Evolutionary conservation across 2,888 invertebrate genomes (phyloP).

Genomic region (Tetragnatha montana): DNA sequence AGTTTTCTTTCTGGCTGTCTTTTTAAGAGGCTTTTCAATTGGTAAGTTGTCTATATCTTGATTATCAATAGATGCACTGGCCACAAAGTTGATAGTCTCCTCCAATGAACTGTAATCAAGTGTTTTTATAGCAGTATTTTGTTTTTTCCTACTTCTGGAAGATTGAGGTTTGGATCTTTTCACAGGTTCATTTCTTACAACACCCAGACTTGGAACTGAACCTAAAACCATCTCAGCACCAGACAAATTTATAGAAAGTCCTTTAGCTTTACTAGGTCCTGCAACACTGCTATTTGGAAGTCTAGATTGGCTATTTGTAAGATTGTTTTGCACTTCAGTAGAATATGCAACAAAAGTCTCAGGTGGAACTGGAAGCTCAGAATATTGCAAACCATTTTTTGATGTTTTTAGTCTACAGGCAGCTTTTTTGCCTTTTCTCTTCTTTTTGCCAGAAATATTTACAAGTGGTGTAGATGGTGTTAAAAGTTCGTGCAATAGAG

Average conservation of each 20-base stretch:
- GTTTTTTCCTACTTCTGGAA: slow-evolving; percentile 23
- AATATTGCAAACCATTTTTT: background rate
- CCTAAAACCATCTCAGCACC: background rate
- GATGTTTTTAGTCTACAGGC: background rate
- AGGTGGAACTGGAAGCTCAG: background rate
- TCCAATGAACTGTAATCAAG: background rate
- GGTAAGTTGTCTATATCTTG: background rate
- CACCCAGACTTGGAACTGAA: background rate
- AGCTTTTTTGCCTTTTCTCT: background rate
- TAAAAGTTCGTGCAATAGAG: slow-evolving; percentile 21
- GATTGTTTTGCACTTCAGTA: background rate
- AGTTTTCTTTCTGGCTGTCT: background rate
- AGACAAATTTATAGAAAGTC: background rate
- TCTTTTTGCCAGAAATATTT: background rate
- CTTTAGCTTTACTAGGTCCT: background rate
- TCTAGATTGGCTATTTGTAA: background rate
- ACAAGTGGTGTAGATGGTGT: background rate
- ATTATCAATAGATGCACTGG: background rate
- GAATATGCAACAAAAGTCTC: background rate
- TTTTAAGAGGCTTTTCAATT: slow-evolving; percentile 2
- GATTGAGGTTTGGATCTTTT: slow-evolving; percentile 18
- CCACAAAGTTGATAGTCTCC: background rate
- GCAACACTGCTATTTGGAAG: background rate
- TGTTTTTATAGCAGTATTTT: background rate
- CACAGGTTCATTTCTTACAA: background rate